Evolutionary conservation across 2,113 vertebrate species (phyloP), one percentile per base, ranked within the genome.

Genomic region (Rhea pennata): DNA sequence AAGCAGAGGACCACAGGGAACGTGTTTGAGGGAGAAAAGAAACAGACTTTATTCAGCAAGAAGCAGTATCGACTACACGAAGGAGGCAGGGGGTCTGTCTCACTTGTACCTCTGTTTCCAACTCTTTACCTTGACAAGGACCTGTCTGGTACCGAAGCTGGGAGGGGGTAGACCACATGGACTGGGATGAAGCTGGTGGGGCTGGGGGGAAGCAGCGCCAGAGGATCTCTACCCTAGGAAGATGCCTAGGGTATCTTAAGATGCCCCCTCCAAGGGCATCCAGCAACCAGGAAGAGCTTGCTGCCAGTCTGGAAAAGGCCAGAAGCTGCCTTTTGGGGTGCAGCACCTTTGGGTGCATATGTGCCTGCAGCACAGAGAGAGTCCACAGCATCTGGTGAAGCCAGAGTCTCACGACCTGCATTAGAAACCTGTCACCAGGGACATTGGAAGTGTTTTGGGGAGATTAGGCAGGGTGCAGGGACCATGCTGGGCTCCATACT

Each of bases 1-100:
- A 84, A 84, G 88, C 86, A 91, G 91, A 92, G 69, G 72, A 94
- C 62, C 51, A 70, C 51, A 51, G 88, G 81, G 77, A 86, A 39
- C 39, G 46, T 59, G 4, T 56, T 88, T 48, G 50, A 54, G 90
- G 65, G 70, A 88, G 51, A 48, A 90, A 74, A 90, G 61, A 59
- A 92, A 31, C 5, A 80, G 11, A 64, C 22, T 96, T 94, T 91
- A 91, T 95, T 92, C 59, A 27, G 51, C 70, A 81, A 92, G 67
- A 51, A 74, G 42, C 50, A 72, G 79, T 8, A 67, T 4, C 1
- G 3, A 36, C 58, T 65, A 13, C 0, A 5, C 48, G 61, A 39
- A 56, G 66, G 17, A 29, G 31, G 66, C 46, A 40, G 1, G 26
- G 19, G 9, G 20, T 15, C 66, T 54, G 61, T 21, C 27, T 54